phyloP scores from a whole-genome alignment of 2,888 invertebrate genomes.

The Caenorhabditis angaria region DNA sequence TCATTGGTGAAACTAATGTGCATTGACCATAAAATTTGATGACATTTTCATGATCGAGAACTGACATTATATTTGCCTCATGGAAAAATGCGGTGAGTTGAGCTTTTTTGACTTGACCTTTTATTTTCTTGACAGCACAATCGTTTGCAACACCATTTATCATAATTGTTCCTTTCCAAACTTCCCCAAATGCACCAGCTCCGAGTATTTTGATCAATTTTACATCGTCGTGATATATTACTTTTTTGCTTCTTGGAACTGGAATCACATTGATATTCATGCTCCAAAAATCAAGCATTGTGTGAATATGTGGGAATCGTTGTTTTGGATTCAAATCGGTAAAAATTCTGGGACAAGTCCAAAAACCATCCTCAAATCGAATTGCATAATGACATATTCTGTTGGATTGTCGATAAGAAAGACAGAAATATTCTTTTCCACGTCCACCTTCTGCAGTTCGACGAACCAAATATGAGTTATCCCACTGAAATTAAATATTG shows the following conservation, averaged over 20 bases:
- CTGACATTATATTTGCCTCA: slow-evolving; percentile 1
- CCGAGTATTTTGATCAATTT: neutral
- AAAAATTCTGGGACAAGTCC: neutral
- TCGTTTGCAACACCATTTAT: neutral
- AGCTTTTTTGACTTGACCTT: neutral
- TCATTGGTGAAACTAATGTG: neutral
- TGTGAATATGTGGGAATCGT: neutral
- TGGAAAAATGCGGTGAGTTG: neutral
- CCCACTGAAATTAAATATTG: neutral
- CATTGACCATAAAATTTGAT: neutral
- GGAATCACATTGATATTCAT: no score
- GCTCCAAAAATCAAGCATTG: neutral
- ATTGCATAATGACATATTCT: neutral
- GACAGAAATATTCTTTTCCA: neutral
- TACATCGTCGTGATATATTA: neutral
- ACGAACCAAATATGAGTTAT: neutral
- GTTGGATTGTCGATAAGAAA: neutral
- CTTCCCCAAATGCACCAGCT: slow-evolving; percentile 3
- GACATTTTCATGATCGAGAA: slow-evolving; percentile 3
- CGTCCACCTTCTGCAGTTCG: neutral
- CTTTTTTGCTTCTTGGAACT: neutral
- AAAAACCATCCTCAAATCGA: neutral
- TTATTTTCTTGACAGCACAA: neutral
- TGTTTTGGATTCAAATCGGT: neutral
- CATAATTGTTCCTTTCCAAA: neutral